These are phyloP conservation scores for Nesoenas mayeri DNA, from an alignment of 2,113 vertebrate genomes.

Conservation along the genomic window DNA sequence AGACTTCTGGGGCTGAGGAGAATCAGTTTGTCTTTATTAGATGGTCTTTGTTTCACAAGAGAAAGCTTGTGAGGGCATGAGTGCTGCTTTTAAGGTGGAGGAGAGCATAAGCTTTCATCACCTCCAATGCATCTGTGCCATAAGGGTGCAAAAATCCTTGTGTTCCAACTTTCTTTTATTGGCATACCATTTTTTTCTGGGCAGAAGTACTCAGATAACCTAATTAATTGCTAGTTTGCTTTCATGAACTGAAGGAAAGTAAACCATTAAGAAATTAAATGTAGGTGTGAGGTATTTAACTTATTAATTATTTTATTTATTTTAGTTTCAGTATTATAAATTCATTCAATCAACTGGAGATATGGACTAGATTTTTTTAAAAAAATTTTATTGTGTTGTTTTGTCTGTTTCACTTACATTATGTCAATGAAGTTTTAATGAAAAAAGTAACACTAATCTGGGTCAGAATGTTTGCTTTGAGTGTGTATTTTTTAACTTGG, in stretches of 20 bases:
- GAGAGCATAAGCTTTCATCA: not conserved
- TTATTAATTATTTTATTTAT: not conserved
- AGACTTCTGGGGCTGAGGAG: not conserved
- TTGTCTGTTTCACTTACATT: not conserved
- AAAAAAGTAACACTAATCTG: not conserved
- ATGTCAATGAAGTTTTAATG: not conserved
- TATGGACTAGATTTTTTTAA: not conserved
- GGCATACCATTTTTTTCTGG: rapidly evolving
- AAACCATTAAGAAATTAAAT: not conserved
- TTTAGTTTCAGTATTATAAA: not conserved
- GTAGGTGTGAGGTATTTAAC: rapidly evolving
- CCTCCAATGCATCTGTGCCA: not conserved
- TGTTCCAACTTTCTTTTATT: not conserved
- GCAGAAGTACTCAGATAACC: not conserved
- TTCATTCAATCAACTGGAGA: not conserved
- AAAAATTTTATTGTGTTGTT: not conserved
- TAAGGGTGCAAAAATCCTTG: not conserved
- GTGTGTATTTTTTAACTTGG: not conserved
- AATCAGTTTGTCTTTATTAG: not conserved
- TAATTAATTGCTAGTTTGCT: not conserved
- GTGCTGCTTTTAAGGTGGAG: not conserved
- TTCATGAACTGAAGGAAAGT: not conserved
- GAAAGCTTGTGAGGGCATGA: not conserved
- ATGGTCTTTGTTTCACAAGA: not conserved
- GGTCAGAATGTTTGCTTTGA: not conserved